Percentiles rank a stretch among this genome's conserved stretches.
phyloP scores from a whole-genome alignment of 2,797 vertebrate genomes.

The Falco novaeseelandiae region DNA sequence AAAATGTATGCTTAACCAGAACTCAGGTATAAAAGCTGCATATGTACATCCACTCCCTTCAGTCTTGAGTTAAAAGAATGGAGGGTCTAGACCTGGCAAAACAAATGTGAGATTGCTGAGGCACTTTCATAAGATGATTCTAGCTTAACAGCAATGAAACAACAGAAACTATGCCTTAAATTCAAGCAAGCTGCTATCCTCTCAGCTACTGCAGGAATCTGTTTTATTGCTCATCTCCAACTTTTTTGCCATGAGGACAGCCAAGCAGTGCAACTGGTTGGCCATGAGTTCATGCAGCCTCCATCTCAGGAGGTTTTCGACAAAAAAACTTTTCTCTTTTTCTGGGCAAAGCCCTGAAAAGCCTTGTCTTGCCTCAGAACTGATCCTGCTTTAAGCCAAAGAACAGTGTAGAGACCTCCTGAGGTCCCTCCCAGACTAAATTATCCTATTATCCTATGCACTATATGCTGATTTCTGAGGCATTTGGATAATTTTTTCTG shows the following conservation, averaged over 20 bases:
- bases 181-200: rapidly evolving
- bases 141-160: background rate
- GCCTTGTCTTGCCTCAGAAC: background rate
- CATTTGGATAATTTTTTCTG: background rate
- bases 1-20: background rate
- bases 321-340: too few species aligned
- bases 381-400: background rate
- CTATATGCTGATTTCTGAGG: background rate
- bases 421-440: background rate
- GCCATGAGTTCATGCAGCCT: rapidly evolving
- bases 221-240: background rate
- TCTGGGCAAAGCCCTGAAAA: background rate
- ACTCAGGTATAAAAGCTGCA: background rate
- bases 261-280: background rate
- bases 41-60: background rate
- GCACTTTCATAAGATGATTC: background rate
- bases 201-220: background rate
- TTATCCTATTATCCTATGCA: background rate
- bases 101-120: background rate
- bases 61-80: background rate
- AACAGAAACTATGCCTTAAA: background rate
- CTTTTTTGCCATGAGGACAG: background rate
- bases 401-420: background rate
- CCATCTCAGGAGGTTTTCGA: background rate
- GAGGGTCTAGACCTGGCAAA: background rate